Evolutionary conservation across 2,888 invertebrate species (phyloP), one percentile per base, ranked within the genome.

Genomic region (Argyra leucocephala): DNA sequence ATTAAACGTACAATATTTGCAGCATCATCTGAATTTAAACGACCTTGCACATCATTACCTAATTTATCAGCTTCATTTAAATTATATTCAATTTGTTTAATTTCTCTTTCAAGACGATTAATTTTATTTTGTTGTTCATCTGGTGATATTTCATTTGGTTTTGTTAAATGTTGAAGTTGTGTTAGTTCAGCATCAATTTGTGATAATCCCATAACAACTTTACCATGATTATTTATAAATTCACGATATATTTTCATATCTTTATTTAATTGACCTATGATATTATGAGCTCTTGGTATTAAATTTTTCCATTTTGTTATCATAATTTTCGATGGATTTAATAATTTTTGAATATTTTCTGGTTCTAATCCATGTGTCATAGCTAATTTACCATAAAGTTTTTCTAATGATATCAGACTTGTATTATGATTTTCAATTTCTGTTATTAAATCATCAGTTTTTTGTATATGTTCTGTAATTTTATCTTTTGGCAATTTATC

Each of bases 141-240:
- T 12, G 69, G 65, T 18, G 71, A 70, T 21, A 70, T 67, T 10
- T 69, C 66, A 80, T 71, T 66, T 76, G 76, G 62, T 76, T 76
- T 66, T 6, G 84, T 80, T 1, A 89, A 80, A 71, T 86, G 86
- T 71, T 89, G 83, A 3, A 89, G 78, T 66, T 89, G 83, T 0
- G 89, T 89, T 21, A 93, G 78, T 57, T 86, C 81, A 0, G 88
- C 87, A 71, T 91, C 90, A 0, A 90, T 83, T 71, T 86, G 85
- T 0, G 88, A 87, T 23, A 92, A 76, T 3, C 86, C 85, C 15
- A 89, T 83, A 9, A 91, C 84, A 0, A 89, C 87, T 36, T 83
- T 84, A 5, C 88, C 86, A 67, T 91, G 91, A 18, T 87, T 87
- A 3, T 85, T 83, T 18, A 86, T 83, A 72, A 91, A 89, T 71